Percentiles rank a stretch among this genome's conserved stretches.
phyloP scores from a whole-genome alignment of 1,140 invertebrate species.

The Kradibia gibbosae region DNA sequence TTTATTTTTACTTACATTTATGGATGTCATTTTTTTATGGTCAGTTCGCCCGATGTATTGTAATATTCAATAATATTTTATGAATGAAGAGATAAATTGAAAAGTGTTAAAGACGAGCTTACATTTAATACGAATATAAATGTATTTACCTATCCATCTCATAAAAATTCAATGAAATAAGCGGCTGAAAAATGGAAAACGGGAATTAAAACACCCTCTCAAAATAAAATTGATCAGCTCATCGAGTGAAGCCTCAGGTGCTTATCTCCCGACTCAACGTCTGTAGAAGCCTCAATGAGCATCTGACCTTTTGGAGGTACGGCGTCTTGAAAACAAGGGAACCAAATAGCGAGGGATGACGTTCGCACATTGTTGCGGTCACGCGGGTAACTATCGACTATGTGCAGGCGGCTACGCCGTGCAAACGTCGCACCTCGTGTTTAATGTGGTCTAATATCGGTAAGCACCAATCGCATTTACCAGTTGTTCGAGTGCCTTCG shows the following conservation, averaged over 20 bases:
- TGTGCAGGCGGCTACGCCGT: slow-evolving; percentile 44
- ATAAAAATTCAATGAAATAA: not conserved
- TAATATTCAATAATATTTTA: not conserved
- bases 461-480: slow-evolving; percentile 62
- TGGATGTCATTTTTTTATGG: not conserved
- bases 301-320: too few relatives aligned
- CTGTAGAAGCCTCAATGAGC: too few relatives aligned
- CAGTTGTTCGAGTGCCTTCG: not conserved
- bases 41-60: not conserved
- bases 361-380: not conserved
- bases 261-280: too few relatives aligned
- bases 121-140: not conserved
- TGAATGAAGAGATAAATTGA: not conserved
- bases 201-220: not conserved
- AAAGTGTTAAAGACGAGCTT: not conserved
- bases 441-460: slow-evolving; percentile 64
- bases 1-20: not conserved
- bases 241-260: too few relatives aligned
- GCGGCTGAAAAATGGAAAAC: not conserved
- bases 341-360: not conserved
- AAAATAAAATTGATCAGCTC: not conserved
- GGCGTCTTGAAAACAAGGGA: not conserved
- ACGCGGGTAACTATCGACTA: not conserved
- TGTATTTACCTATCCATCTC: not conserved
- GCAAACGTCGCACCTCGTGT: slow-evolving; percentile 57